Conservation (phyloP, 2,113 vertebrate species). For the Zosterops lateralis region DNA sequence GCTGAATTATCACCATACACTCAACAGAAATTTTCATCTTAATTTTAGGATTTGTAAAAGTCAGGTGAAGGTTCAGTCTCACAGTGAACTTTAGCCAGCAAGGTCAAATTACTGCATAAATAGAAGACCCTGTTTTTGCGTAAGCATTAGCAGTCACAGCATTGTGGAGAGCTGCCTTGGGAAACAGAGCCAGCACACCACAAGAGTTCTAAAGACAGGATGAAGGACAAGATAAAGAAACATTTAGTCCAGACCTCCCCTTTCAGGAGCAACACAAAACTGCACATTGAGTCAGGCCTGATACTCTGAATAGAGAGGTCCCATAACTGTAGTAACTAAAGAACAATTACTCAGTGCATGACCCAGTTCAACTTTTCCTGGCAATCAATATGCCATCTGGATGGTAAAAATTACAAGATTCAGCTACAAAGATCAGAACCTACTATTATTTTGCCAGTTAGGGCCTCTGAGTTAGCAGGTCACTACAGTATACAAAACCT, state of each 20-base stretch:
- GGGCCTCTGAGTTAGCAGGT: background rate
- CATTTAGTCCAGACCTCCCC: background rate
- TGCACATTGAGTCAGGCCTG: background rate
- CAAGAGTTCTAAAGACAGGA: background rate
- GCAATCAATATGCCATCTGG: background rate
- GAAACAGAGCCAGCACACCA: background rate
- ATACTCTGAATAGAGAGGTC: background rate
- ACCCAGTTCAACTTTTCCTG: background rate
- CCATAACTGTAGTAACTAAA: background rate
- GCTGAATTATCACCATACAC: background rate
- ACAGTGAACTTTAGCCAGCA: slow-evolving; percentile 17
- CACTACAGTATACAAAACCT: background rate
- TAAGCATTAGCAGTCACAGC: background rate
- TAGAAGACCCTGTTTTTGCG: background rate
- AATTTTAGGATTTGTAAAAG: slow-evolving; percentile 14
- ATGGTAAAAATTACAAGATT: background rate
- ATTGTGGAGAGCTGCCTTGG: background rate
- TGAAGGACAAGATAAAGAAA: background rate
- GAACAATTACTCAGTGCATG: background rate
- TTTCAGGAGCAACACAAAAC: background rate
- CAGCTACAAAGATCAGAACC: background rate
- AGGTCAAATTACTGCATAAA: slow-evolving; percentile 16
- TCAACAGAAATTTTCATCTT: background rate
- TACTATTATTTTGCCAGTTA: background rate
- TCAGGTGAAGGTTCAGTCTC: background rate